These are phyloP conservation scores for Hipposideros armiger DNA, from an alignment of 2,113 vertebrate species.

Conservation along the genomic window DNA sequence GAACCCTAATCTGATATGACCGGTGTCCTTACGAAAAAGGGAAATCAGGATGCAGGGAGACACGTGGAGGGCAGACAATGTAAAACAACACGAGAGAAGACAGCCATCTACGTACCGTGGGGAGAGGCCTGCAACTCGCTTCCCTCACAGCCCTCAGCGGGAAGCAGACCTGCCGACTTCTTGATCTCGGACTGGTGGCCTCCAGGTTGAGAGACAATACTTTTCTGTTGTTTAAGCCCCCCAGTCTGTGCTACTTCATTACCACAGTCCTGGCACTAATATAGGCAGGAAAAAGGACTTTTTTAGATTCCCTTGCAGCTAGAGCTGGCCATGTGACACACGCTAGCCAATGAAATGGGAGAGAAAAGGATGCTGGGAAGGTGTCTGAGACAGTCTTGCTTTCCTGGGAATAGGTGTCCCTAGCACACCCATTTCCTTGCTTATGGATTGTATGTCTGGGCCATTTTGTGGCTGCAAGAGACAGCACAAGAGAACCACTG, in stretches of 20 bases:
- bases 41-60: not conserved
- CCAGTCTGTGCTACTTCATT: fast-evolving
- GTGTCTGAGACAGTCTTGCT: not conserved
- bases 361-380: not conserved
- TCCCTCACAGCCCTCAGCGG: not conserved
- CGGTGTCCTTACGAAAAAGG: not conserved
- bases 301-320: not conserved
- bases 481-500: not conserved
- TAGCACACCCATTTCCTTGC: too few relatives aligned
- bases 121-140: too few relatives aligned
- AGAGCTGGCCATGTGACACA: not conserved
- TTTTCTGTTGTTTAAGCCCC: too few relatives aligned
- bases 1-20: not conserved
- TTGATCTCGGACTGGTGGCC: too few relatives aligned
- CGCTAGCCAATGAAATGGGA: not conserved
- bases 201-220: not conserved
- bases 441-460: not conserved
- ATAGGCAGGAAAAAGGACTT: not conserved
- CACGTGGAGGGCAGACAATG: not conserved
- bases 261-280: too few relatives aligned
- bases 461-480: not conserved
- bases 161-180: fast-evolving
- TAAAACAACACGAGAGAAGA: not conserved
- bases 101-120: fast-evolving
- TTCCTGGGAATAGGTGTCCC: not conserved